phyloP scores from a whole-genome alignment of 2,888 invertebrate species.

The Cecidostiba fungosa region DNA sequence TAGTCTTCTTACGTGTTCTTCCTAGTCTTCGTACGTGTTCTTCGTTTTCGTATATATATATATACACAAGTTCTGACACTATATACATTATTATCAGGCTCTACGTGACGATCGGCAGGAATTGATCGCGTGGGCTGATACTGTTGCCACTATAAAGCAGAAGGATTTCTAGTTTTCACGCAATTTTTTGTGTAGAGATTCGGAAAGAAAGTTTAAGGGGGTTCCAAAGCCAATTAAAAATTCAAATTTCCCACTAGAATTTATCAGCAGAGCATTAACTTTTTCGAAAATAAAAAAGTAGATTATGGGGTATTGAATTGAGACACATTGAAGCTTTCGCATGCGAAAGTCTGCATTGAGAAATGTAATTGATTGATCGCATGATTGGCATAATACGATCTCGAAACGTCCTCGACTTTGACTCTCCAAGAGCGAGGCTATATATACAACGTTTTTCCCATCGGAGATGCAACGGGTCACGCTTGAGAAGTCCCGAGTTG shows the following conservation, averaged over 20 bases:
- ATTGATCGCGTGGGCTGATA: not conserved
- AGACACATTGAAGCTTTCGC: no score
- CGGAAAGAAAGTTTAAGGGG: no score
- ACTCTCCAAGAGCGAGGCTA: not conserved
- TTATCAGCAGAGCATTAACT: no score
- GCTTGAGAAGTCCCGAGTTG: slow-evolving; percentile 8
- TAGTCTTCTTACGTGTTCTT: no score
- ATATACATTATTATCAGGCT: not conserved
- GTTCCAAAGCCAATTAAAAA: no score
- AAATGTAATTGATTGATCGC: slow-evolving; percentile 42
- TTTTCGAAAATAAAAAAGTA: not conserved
- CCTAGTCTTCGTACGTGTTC: no score
- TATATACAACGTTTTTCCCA: not conserved
- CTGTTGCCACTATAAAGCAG: not conserved
- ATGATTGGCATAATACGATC: slow-evolving; percentile 43
- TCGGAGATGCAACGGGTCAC: not conserved
- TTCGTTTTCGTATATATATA: not conserved
- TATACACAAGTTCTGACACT: not conserved
- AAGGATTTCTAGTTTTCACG: not conserved
- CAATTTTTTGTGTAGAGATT: not conserved
- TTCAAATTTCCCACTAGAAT: no score
- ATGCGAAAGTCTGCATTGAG: slow-evolving; percentile 41
- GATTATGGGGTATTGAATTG: no score
- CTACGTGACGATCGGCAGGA: slow-evolving; percentile 59
- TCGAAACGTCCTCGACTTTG: slow-evolving; percentile 31